Evolutionary conservation across 2,113 vertebrate species (phyloP).

Genomic region (Trogon melanurus): DNA sequence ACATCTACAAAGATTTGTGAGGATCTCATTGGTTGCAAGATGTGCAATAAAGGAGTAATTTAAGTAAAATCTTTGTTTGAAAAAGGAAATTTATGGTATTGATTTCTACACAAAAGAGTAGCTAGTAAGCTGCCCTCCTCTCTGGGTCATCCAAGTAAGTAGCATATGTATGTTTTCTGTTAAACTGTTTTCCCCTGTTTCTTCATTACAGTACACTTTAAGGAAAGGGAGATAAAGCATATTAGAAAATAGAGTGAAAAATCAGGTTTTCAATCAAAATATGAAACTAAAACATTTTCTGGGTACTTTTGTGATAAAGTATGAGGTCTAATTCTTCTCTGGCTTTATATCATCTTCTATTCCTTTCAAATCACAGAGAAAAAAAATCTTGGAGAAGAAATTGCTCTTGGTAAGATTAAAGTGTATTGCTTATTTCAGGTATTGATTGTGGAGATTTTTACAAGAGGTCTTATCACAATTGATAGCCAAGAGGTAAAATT

Average conservation of each 20-base stretch:
- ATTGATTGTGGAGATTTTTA: neutral
- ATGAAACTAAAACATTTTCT: neutral
- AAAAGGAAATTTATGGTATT: neutral
- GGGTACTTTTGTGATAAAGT: neutral
- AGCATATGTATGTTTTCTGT: neutral
- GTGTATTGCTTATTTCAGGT: accelerated
- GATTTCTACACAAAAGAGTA: neutral
- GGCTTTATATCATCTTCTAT: neutral
- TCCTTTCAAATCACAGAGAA: neutral
- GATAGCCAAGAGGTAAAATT: neutral
- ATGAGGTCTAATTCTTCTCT: neutral
- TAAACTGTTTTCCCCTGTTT: neutral
- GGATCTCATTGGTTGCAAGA: neutral
- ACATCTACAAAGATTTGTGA: neutral
- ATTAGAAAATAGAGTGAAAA: neutral
- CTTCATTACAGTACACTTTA: neutral
- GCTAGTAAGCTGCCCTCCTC: neutral
- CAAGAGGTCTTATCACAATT: neutral
- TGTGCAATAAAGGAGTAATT: neutral
- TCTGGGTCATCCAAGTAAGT: neutral
- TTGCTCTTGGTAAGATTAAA: neutral
- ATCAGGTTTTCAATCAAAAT: neutral
- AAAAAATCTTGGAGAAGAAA: neutral
- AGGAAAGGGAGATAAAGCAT: neutral
- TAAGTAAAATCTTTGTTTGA: neutral